Percentiles rank a stretch among this genome's conserved stretches.
Conservation (phyloP, 2,797 vertebrate species). For the Ctenopoma kingsleyae region DNA sequence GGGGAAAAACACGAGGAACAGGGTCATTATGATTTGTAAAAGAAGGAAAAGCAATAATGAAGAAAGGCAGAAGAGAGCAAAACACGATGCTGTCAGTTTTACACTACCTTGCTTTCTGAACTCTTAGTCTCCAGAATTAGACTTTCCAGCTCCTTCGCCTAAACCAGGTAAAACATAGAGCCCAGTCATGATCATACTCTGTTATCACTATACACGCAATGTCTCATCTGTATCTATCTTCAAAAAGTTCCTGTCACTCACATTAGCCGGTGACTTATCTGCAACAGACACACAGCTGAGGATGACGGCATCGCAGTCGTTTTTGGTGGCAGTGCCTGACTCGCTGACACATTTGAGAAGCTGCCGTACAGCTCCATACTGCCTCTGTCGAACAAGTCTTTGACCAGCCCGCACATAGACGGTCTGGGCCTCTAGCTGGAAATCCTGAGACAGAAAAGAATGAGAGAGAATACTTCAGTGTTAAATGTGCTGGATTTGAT, state of each 20-base stretch:
- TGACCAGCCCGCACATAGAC: slow-evolving; percentile 92
- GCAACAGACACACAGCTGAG: slow-evolving; percentile 90
- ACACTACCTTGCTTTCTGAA: slow-evolving; percentile 90
- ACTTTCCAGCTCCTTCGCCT: slow-evolving; percentile 91
- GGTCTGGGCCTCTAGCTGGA: slow-evolving; percentile 92
- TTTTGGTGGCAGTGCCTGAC: slow-evolving; percentile 92
- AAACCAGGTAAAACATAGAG: slow-evolving; percentile 30
- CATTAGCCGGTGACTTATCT: slow-evolving; percentile 89
- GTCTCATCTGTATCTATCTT: neutral
- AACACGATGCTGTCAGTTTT: neutral
- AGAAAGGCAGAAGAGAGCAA: neutral
- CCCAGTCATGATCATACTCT: neutral
- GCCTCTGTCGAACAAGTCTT: slow-evolving; percentile 87
- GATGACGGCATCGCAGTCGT: slow-evolving; percentile 92
- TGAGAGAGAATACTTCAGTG: neutral
- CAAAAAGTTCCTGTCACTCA: slow-evolving; percentile 64
- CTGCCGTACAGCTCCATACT: slow-evolving; percentile 90
- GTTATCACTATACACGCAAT: neutral
- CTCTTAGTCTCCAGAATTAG: slow-evolving; percentile 93
- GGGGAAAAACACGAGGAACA: neutral
- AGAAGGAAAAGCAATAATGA: neutral
- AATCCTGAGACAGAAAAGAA: slow-evolving; percentile 86
- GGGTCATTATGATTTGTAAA: neutral
- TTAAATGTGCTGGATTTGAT: too few relatives aligned
- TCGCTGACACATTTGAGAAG: slow-evolving; percentile 95